Evolutionary conservation across 2,888 invertebrate species (phyloP), one percentile per base, ranked within the genome.

Genomic region (Rhingia campestris): DNA sequence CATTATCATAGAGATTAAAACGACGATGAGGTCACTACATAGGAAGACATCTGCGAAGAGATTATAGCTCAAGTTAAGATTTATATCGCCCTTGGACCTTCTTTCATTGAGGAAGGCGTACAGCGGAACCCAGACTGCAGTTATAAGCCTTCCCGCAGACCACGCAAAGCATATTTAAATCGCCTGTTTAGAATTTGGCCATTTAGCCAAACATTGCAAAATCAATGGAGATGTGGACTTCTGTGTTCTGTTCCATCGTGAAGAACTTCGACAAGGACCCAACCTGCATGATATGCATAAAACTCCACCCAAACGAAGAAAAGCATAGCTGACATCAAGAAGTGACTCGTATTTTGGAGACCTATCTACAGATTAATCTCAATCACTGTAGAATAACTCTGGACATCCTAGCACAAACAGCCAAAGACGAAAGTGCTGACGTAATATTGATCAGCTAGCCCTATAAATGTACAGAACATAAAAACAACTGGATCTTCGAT

Each of bases 261-360:
- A 64, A 63, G 47, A 53, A 64, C 4, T 64, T 37, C 1, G 12
- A 9, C 22, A 22, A 2, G 2, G 22, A n/a, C n/a, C n/a, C 22
- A 22, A 2, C 22, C 1, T 22, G 22, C 22, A 47, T 73, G 49
- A 54, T 41, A 4, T 51, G 54, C 5, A 61, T 6, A n/a, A 33
- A 10, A 33, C 32, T 47, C n/a, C 33, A 41, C 6, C 4, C 63
- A 54, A 32, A 63, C 6, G 30, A 72, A 3, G 51, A 22, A 6
- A 47, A 51, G 10, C 51, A 47, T 37, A 30, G 14, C 51, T 6
- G 49, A 47, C 3, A 58, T 51, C 9, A 39, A 12, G 6, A 43
- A 59, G 6, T 67, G 66, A 33, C 58, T 30, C 30, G 30, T 75
- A 9, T 58, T 58, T 4, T 49, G 53, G 39, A 39, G 33, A 35